Base-by-base conservation (phyloP, 1,140 invertebrate species). In the Orussus abietinus region DNA sequence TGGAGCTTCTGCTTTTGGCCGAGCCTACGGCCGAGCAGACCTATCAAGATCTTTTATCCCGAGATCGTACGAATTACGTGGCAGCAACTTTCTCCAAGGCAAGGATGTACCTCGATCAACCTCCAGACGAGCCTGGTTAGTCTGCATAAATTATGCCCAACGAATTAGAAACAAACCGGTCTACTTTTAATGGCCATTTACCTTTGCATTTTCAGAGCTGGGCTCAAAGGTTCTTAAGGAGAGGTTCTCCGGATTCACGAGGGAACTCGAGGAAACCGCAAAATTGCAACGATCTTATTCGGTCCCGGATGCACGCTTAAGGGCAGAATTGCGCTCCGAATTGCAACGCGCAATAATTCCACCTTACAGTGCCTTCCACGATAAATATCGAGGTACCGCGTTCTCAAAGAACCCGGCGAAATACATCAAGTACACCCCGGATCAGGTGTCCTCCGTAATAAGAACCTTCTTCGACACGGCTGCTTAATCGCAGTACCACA, bases 401-500 rank as follows among this genome's bases (percentile, higher is more conserved):
- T 98, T 98, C 64, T 89, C 90, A 5, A 97, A 96, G 72, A 95
- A 96, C 74, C 81, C 82, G 1, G 87, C 91, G 36, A 98, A 98
- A 68, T 97, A 98, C 71, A 81, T 96, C 18, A 95, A 92, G 71
- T 94, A 94, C 62, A 84, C 83, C 19, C 90, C 91, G 5, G 80
- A 88, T 49, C 87, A 93, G 75, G 82, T 95, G 0, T 78, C 82
- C 1, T 76, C 78, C 2, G 72, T 86, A 51, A 83, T 95, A 31
- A 85, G 90, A 59, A 83, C 82, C 45, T 90, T 94, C 51, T 95
- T 93, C 70, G 90, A 93, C 77, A 85, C 87, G 4, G 78, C 80
- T 13, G 80, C 81, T 14, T 82, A 70, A 77, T 37, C 6, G 12
- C 7, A 34, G 32, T 37, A n/a, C n/a, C n/a, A n/a, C n/a, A n/a